These are phyloP conservation scores for Neuroterus valhalla DNA, from an alignment of 1,140 invertebrate genomes.

Conservation along the genomic window DNA sequence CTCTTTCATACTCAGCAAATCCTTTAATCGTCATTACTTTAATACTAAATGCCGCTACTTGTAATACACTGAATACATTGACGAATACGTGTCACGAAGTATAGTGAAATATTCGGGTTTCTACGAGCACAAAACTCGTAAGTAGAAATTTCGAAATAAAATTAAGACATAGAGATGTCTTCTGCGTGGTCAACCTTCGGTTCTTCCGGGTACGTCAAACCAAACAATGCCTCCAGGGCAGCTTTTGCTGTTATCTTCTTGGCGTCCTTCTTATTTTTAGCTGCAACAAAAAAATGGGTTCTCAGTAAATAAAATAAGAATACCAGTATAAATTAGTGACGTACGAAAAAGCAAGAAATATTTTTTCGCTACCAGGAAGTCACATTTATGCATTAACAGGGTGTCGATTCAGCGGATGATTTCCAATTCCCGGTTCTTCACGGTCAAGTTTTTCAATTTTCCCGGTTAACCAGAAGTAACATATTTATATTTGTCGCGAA, in stretches of 20 bases:
- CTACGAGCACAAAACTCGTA: constrained; percentile 7
- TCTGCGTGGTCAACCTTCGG: constrained; percentile 39
- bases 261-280: constrained; percentile 76
- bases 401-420: no score
- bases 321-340: constrained; percentile 18
- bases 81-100: not conserved
- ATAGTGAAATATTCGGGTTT: constrained; percentile 12
- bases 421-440: no score
- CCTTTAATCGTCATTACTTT: not conserved
- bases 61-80: not conserved
- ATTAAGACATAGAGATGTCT: constrained; percentile 51
- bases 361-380: no score
- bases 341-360: constrained; percentile 31
- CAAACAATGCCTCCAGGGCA: constrained; percentile 67
- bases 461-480: no score
- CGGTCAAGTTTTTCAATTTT: no score
- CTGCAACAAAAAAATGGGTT: constrained; percentile 62
- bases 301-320: constrained; percentile 16
- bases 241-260: constrained; percentile 75
- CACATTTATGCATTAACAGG: no score
- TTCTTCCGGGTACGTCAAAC: constrained; percentile 65
- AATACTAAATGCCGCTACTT: not conserved
- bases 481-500: no score
- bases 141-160: not conserved
- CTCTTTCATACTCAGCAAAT: not conserved